phyloP scores from a whole-genome alignment of 1,140 invertebrate species.

The Aricia agestis region DNA sequence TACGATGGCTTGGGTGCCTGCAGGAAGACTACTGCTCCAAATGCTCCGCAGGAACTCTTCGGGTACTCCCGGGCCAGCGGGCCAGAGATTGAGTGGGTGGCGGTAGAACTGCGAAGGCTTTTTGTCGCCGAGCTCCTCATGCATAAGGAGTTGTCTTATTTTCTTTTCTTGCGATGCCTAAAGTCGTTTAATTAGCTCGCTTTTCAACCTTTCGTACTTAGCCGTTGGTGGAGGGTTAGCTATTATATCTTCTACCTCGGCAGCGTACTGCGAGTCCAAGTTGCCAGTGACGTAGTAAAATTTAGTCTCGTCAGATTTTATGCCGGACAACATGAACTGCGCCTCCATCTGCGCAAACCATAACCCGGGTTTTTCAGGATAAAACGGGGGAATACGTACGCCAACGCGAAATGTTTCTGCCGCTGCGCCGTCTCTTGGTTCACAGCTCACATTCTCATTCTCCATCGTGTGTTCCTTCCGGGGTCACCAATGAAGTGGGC shows the following conservation, averaged over 20 bases:
- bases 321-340: not conserved
- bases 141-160: not conserved
- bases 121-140: not conserved
- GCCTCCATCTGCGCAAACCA: not conserved
- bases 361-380: not conserved
- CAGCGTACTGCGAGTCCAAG: not conserved
- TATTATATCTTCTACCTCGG: not conserved
- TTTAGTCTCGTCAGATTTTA: not conserved
- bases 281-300: not conserved
- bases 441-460: too few relatives aligned
- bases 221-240: not conserved
- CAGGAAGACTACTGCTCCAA: too few relatives aligned
- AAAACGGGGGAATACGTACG: not conserved
- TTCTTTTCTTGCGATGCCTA: not conserved
- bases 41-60: not conserved
- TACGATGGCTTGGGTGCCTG: too few relatives aligned
- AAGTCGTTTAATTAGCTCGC: not conserved
- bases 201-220: not conserved
- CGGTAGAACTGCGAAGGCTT: not conserved
- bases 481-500: too few relatives aligned
- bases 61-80: not conserved
- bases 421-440: too few relatives aligned
- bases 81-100: not conserved
- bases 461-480: too few relatives aligned
- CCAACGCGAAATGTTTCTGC: not conserved